A percentile compares a stretch with the other conserved stretches of the same genome.
Evolutionary conservation across 2,888 invertebrate genomes (phyloP).

Genomic region (Drosophila koepferae): DNA sequence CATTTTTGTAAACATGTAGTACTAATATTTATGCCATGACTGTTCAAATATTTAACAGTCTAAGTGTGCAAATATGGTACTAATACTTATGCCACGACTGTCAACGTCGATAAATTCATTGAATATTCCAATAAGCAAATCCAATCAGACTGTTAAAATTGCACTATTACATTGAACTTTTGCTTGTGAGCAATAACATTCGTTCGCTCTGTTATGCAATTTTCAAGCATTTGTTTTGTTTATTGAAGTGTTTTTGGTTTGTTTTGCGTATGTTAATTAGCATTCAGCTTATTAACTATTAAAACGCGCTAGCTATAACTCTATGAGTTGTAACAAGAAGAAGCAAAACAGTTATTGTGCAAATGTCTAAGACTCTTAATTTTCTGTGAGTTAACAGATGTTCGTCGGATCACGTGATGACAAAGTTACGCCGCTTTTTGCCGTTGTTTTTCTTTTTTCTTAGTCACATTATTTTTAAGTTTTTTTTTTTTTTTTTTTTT

Average conservation of each 20-base stretch:
- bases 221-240: not conserved
- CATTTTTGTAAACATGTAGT: no score
- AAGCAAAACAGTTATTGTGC: no score
- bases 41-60: not conserved
- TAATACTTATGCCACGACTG: not conserved
- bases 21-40: not conserved
- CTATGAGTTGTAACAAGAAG: not conserved
- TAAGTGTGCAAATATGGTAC: not conserved
- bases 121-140: not conserved
- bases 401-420: constrained; percentile 12
- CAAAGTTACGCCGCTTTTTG: constrained; percentile 20
- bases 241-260: not conserved
- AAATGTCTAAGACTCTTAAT: constrained; percentile 5
- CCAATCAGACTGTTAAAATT: not conserved
- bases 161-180: not conserved
- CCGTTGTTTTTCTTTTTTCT: not conserved
- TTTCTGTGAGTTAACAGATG: constrained; percentile 9
- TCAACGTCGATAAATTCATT: not conserved
- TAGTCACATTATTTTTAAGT: not conserved
- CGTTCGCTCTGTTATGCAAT: not conserved
- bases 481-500: not conserved
- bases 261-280: constrained; percentile 6
- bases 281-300: constrained; percentile 4
- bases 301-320: not conserved
- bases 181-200: not conserved